phyloP scores from a whole-genome alignment of 2,888 invertebrate genomes.

The Tetramorium bicarinatum region DNA sequence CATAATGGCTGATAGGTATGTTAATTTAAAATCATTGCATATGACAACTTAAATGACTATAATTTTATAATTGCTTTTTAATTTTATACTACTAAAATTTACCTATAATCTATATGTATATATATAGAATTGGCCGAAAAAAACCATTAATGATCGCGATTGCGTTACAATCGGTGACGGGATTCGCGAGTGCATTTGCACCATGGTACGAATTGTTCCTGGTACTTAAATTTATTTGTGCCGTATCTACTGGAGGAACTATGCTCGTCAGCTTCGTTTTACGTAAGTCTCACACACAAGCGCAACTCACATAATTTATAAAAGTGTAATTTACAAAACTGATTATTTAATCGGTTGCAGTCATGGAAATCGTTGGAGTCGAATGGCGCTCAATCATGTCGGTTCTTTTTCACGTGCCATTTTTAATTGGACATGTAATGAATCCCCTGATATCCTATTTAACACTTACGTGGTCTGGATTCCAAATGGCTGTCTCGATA shows the following conservation, averaged over 20 bases:
- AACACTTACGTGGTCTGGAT: conserved; percentile 88
- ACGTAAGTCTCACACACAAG: conserved; percentile 82
- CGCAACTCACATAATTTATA: background rate
- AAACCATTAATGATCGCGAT: conserved; percentile 88
- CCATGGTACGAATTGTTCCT: conserved; percentile 89
- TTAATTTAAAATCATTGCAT: conserved; percentile 11
- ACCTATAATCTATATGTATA: conserved; percentile 50
- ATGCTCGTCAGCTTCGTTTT: conserved; percentile 90
- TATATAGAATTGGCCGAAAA: conserved; percentile 89
- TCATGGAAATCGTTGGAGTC: conserved; percentile 89
- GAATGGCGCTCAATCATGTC: conserved; percentile 86
- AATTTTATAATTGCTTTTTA: background rate
- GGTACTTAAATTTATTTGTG: conserved; percentile 88
- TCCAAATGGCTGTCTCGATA: conserved; percentile 86
- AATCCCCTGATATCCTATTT: conserved; percentile 89
- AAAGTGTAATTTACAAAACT: background rate
- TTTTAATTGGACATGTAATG: conserved; percentile 87
- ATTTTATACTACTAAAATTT: background rate
- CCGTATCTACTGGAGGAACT: conserved; percentile 89
- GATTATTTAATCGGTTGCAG: conserved; percentile 73
- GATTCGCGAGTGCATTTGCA: conserved; percentile 88
- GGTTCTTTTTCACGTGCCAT: conserved; percentile 88
- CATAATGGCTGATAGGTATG: conserved; percentile 87
- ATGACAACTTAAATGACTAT: background rate
- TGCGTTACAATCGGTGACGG: conserved; percentile 87